Conservation (phyloP, 2,113 vertebrate species). For the Pedetes capensis region DNA sequence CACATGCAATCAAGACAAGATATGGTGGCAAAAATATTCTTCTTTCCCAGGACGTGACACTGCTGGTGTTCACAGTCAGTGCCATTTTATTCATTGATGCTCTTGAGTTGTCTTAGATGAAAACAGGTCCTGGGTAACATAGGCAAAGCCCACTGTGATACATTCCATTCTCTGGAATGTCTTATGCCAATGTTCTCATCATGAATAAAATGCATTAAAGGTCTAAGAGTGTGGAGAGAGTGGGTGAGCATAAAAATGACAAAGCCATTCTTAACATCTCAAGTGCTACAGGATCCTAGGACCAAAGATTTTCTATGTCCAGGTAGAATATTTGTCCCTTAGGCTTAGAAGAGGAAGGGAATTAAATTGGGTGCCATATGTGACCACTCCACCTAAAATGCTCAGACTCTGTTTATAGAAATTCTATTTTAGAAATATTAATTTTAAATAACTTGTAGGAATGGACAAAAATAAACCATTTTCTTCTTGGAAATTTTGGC, state of each 20-base stretch:
- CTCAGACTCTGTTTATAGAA: conserved; percentile 29
- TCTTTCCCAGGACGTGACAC: background rate
- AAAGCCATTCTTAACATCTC: background rate
- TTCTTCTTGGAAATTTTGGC: background rate
- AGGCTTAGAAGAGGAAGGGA: background rate
- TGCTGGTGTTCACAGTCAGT: background rate
- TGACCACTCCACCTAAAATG: background rate
- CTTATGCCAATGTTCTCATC: background rate
- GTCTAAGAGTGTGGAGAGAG: background rate
- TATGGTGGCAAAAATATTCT: background rate
- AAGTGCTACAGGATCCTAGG: background rate
- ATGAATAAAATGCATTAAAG: background rate
- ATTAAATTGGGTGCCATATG: background rate
- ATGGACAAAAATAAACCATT: background rate
- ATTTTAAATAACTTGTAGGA: conserved; percentile 31
- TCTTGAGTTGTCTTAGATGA: background rate
- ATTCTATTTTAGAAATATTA: conserved; percentile 2
- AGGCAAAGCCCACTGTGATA: background rate
- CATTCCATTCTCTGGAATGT: background rate
- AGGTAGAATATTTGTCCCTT: background rate
- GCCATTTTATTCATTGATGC: background rate
- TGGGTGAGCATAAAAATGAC: background rate
- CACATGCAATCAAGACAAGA: background rate
- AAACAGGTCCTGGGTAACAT: background rate
- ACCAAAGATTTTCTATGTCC: background rate